Base-by-base conservation (phyloP, 2,113 vertebrate species). In the Zosterops pallidus region DNA sequence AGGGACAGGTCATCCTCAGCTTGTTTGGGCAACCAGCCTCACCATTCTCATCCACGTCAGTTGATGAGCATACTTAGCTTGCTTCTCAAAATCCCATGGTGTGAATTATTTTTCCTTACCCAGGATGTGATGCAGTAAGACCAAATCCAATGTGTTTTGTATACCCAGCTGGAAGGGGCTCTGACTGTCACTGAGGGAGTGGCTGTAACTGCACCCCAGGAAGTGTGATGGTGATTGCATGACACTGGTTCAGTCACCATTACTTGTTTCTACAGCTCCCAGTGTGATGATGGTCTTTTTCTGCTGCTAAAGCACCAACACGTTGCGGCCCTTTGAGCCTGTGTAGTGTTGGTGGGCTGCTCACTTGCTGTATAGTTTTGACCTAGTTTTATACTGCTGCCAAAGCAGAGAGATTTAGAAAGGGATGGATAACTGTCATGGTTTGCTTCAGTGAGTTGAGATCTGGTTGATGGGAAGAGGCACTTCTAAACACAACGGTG, bases 401-500 rank as follows among this genome's bases (percentile, higher is more conserved):
- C 72, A 53, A 68, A 83, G 57, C 31, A 81, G 56, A 26, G 49
- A n/a, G 19, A 2, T 89, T 77, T 62, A n/a, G 60, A 62, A 78
- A 52, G 62, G 39, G 25, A 5, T 50, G 65, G 17, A 4, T 68
- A 42, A 6, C 20, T 59, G n/a, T 18, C 0, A 0, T 1, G 3
- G 52, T 65, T 47, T 47, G 26, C 60, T 67, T 78, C 19, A 14
- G 49, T 21, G 49, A 67, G 8, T 23, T 70, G 47, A 39, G 62
- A 50, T 60, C 8, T 33, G 26, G 23, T 57, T 33, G 8, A 46
- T 75, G 62, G 71, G 35, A 57, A 63, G 37, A 88, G 12, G 24
- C 35, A 17, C 39, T 71, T 78, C 14, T 35, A 55, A 93, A 44
- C 33, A 13, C 26, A 49, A 0, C 0, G 0, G 3, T 59, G 28